Evolutionary conservation across 1,140 invertebrate species (phyloP).

Genomic region (Pseudobourletiella spinata): DNA sequence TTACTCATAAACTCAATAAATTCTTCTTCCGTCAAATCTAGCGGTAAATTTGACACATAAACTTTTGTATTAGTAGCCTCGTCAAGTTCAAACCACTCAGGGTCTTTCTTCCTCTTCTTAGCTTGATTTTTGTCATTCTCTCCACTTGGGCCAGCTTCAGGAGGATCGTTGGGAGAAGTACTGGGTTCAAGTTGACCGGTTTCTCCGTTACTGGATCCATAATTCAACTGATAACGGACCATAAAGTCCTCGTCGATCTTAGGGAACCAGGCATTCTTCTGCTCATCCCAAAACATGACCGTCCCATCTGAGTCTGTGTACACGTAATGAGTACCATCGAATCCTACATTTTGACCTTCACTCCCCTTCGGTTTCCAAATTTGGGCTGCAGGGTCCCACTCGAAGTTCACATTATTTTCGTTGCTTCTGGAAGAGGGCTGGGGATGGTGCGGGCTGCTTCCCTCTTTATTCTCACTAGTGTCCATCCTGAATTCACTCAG

Average conservation of each 20-base stretch:
- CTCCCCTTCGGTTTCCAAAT: neutral
- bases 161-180: neutral
- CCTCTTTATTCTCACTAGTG: too few species aligned
- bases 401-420: neutral
- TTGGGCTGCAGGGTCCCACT: neutral
- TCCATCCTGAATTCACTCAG: too few species aligned
- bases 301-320: neutral
- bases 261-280: constrained; percentile 6
- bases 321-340: neutral
- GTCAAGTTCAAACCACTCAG: constrained; percentile 87
- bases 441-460: too few species aligned
- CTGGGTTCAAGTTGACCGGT: neutral
- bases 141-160: neutral
- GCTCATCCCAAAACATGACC: constrained; percentile 2
- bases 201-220: constrained; percentile 65
- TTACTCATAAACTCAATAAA: constrained; percentile 88
- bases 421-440: too few species aligned
- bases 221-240: constrained; percentile 89
- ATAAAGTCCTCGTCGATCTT: constrained; percentile 92
- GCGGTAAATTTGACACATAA: constrained; percentile 87
- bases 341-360: neutral
- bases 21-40: constrained; percentile 79
- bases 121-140: constrained; percentile 39
- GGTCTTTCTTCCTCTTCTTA: constrained; percentile 36
- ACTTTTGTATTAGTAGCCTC: constrained; percentile 93